These are phyloP conservation scores for Euproctis similis DNA, from an alignment of 2,888 invertebrate genomes.

Conservation along the genomic window DNA sequence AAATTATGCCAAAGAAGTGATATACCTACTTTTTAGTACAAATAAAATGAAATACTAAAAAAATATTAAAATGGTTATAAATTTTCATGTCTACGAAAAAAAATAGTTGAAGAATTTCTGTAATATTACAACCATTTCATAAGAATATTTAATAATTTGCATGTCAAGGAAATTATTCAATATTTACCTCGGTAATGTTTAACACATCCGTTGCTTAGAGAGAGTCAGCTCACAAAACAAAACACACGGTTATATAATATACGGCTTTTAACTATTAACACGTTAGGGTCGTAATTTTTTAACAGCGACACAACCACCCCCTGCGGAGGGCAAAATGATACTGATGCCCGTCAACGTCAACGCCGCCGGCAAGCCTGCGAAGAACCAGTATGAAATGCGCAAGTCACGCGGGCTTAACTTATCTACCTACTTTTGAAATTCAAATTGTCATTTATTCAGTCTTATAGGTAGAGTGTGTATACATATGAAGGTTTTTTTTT, in stretches of 20 bases:
- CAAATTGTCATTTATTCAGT: conserved; percentile 55
- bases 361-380: conserved; percentile 39
- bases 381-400: conserved; percentile 65
- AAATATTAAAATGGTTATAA: too few relatives aligned
- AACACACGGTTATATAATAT: conserved; percentile 65
- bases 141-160: too few relatives aligned
- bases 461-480: conserved; percentile 49
- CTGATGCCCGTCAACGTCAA: conserved; percentile 53
- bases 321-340: conserved; percentile 34
- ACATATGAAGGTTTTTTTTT: conserved; percentile 34
- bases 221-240: conserved; percentile 54
- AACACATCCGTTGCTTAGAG: conserved; percentile 34
- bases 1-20: too few relatives aligned
- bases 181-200: conserved; percentile 31
- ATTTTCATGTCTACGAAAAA: too few relatives aligned
- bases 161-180: conserved; percentile 8
- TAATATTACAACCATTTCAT: too few relatives aligned
- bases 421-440: conserved; percentile 61
- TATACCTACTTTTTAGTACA: too few relatives aligned
- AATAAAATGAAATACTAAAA: too few relatives aligned
- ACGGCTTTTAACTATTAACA: conserved; percentile 46
- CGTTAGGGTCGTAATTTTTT: conserved; percentile 31
- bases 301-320: conserved; percentile 34
- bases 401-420: conserved; percentile 66
- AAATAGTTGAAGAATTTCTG: too few relatives aligned